phyloP scores from a whole-genome alignment of 35 echinoderm and acorn worm species.

The Patiria miniata region DNA sequence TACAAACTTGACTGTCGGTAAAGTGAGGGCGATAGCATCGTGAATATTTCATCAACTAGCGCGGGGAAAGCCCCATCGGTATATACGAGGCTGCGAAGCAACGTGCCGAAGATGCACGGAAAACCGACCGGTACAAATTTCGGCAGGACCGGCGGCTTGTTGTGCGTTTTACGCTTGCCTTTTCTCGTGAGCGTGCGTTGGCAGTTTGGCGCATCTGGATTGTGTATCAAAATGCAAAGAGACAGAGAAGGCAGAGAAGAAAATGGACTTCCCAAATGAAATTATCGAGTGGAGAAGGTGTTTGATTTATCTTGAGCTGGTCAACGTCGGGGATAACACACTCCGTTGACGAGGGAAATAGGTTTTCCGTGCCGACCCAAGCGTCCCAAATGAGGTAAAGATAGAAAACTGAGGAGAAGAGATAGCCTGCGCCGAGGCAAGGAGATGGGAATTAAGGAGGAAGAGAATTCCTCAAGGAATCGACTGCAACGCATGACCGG shows the following conservation, averaged over 20 bases:
- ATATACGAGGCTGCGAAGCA: background rate
- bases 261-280: background rate
- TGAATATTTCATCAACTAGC: conserved; percentile 7
- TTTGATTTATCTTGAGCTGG: conserved; percentile 19
- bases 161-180: too few species aligned
- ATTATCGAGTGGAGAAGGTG: conserved; percentile 23
- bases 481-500: conserved; percentile 1
- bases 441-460: conserved; percentile 14
- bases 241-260: background rate
- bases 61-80: conserved; percentile 6
- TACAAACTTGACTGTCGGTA: conserved; percentile 7
- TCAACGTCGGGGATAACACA: conserved; percentile 3
- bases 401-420: background rate
- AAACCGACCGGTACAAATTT: background rate
- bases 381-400: conserved; percentile 16
- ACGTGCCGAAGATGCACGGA: background rate
- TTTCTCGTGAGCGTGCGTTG: too few species aligned
- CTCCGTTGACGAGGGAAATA: conserved; percentile 11
- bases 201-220: too few species aligned
- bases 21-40: background rate
- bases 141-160: too few species aligned
- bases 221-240: too few species aligned
- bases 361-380: conserved; percentile 23
- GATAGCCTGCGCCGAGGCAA: background rate
- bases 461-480: background rate